phyloP scores from a whole-genome alignment of 1,140 invertebrate species.

The Agraylea sexmaculata region DNA sequence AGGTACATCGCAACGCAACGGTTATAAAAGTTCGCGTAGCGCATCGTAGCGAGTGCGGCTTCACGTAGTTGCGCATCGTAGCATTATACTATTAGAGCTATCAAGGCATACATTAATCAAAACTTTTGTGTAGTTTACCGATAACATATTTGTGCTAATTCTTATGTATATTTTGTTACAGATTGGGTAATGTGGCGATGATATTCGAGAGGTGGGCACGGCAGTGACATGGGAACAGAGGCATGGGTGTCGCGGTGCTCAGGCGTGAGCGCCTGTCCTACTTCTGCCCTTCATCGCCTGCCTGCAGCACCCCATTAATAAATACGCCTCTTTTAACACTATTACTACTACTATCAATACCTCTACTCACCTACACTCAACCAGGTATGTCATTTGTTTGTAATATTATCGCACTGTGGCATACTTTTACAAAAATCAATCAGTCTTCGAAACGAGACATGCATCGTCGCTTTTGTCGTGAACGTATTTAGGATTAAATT shows the following conservation, averaged over 20 bases:
- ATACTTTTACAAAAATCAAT: background rate
- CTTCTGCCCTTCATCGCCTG: conserved; percentile 37
- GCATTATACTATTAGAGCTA: no score
- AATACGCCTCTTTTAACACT: background rate
- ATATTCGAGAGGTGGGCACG: conserved; percentile 59
- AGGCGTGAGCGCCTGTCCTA: conserved; percentile 58
- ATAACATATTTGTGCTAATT: no score
- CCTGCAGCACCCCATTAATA: conserved; percentile 26
- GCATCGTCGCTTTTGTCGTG: background rate
- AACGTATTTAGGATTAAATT: background rate
- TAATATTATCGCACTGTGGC: background rate
- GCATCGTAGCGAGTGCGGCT: no score
- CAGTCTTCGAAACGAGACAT: background rate
- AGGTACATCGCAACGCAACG: no score
- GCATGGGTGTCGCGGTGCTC: conserved; percentile 63
- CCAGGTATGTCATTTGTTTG: background rate
- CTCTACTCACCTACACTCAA: no score
- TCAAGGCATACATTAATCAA: no score
- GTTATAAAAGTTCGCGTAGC: no score
- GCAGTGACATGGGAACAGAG: conserved; percentile 69
- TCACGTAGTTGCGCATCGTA: no score
- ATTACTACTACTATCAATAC: background rate
- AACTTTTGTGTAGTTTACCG: no score
- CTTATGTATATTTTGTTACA: no score
- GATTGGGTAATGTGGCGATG: conserved; percentile 51